Conservation (phyloP, 1,140 invertebrate genomes). For the Cydia strobilella region DNA sequence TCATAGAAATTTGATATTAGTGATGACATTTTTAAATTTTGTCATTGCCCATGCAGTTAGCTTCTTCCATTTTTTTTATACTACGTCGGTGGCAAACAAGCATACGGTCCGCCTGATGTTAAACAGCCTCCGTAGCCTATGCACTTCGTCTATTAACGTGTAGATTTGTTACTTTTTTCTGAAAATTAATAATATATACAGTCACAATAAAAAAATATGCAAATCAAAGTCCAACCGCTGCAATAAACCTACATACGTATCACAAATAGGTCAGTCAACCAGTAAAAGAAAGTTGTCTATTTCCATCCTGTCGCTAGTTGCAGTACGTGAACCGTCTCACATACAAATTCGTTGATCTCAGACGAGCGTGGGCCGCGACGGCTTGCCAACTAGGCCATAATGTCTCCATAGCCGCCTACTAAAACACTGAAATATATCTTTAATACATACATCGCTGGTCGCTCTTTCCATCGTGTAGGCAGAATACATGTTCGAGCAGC, state of each 20-base stretch:
- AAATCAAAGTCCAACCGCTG: neutral
- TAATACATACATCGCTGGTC: conserved; percentile 38
- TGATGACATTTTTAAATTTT: no score
- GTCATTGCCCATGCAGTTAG: no score
- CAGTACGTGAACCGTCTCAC: conserved; percentile 40
- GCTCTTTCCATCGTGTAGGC: neutral
- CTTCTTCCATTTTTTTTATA: no score
- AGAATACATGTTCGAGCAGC: conserved; percentile 1
- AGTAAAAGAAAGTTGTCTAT: conserved; percentile 20
- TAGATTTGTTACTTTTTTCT: no score
- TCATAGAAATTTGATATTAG: no score
- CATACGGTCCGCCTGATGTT: no score
- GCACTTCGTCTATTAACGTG: no score
- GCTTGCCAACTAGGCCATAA: conserved; percentile 62
- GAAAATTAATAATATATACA: no score
- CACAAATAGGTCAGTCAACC: conserved; percentile 30
- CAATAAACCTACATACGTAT: conserved; percentile 22
- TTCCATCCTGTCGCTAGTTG: conserved; percentile 7
- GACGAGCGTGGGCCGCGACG: conserved; percentile 47
- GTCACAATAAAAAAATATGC: neutral
- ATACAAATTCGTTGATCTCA: conserved; percentile 51
- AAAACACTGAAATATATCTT: conserved; percentile 31
- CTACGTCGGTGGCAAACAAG: no score
- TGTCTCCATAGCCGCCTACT: conserved; percentile 51
- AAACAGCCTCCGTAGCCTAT: no score